Evolutionary conservation across 2,797 vertebrate species (phyloP).

Genomic region (Acrocephalus scirpaceus): DNA sequence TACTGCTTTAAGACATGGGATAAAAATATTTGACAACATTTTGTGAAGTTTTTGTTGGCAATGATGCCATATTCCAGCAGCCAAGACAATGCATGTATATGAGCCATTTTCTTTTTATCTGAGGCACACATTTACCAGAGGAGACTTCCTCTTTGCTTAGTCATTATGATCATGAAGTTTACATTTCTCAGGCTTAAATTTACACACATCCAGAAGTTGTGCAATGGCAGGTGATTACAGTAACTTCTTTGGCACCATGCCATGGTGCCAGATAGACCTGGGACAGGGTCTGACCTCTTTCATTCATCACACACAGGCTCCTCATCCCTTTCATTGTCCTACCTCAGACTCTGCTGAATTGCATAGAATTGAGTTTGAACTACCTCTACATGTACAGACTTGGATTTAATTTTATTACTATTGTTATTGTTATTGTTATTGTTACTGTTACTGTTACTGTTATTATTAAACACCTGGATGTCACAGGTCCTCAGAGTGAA

Average conservation of each 20-base stretch:
- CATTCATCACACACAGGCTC: background rate
- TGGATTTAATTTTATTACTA: background rate
- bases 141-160: background rate
- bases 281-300: background rate
- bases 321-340: background rate
- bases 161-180: background rate
- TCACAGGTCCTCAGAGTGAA: background rate
- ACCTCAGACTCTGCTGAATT: background rate
- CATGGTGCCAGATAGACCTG: fast-evolving
- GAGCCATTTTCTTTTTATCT: background rate
- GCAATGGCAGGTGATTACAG: background rate
- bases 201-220: background rate
- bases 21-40: background rate
- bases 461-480: background rate
- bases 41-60: background rate
- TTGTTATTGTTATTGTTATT: too few species aligned
- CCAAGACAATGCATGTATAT: fast-evolving
- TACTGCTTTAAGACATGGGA: background rate
- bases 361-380: background rate
- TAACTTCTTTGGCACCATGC: fast-evolving
- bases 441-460: too few species aligned
- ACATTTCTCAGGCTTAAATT: background rate
- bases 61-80: background rate
- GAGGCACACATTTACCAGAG: background rate
- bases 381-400: background rate